These are phyloP conservation scores for Cyclura pinguis DNA, from an alignment of 2,797 vertebrate genomes.

Conservation along the genomic window DNA sequence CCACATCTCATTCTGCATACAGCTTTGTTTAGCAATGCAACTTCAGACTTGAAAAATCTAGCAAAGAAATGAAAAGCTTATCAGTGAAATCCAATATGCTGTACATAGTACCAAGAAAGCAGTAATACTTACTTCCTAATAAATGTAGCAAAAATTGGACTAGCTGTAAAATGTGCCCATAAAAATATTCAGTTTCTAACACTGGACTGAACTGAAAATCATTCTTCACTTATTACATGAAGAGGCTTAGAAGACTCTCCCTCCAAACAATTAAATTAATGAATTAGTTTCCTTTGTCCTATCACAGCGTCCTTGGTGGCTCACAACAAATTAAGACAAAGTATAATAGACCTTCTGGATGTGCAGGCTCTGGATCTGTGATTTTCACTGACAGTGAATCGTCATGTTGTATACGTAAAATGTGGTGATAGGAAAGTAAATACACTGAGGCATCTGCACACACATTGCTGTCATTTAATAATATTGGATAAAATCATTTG, in stretches of 20 bases:
- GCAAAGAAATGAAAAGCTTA: slow-evolving; percentile 19
- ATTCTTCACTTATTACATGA: background rate
- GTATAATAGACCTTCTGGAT: too few relatives aligned
- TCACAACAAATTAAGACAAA: too few relatives aligned
- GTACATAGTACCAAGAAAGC: background rate
- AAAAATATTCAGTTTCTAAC: slow-evolving; percentile 44
- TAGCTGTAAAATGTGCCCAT: slow-evolving; percentile 49
- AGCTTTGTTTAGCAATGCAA: slow-evolving; percentile 54
- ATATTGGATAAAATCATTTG: too few relatives aligned
- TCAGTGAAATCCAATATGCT: background rate
- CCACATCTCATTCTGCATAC: slow-evolving; percentile 39
- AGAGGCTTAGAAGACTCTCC: background rate
- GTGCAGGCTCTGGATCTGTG: too few relatives aligned
- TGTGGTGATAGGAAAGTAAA: too few relatives aligned
- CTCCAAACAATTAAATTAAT: background rate
- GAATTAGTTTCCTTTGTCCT: too few relatives aligned
- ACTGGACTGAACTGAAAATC: background rate
- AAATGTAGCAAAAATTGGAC: background rate
- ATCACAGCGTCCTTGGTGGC: too few relatives aligned
- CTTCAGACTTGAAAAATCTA: slow-evolving; percentile 55
- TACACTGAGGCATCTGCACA: too few relatives aligned
- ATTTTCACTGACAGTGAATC: too few relatives aligned
- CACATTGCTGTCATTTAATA: too few relatives aligned
- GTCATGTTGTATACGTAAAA: too few relatives aligned
- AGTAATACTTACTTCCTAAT: background rate